Evolutionary conservation across 1,140 invertebrate genomes (phyloP).

Genomic region (Eciton burchellii): DNA sequence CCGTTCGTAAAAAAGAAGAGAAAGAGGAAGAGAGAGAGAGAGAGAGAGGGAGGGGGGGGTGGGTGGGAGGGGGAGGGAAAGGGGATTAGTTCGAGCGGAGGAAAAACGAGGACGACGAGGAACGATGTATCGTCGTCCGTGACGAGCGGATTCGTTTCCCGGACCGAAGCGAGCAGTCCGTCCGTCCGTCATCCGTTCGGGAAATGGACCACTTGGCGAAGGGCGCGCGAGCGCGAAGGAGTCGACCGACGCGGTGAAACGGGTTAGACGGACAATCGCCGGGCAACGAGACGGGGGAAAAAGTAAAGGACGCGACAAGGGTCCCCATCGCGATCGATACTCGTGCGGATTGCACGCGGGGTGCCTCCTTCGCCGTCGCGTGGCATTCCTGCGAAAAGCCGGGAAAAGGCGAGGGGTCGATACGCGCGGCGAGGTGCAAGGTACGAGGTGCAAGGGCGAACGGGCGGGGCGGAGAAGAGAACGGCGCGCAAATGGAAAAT

Average conservation of each 20-base stretch:
- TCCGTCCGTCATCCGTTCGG: constrained; percentile 21
- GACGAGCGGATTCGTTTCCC: neutral
- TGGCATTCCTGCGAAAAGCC: constrained; percentile 41
- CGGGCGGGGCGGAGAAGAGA: neutral
- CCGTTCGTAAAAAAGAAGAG: no score
- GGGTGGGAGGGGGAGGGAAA: no score
- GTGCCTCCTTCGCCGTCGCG: constrained; percentile 44
- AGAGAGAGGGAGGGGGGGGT: no score
- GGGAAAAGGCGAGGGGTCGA: neutral
- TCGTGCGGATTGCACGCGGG: constrained; percentile 5
- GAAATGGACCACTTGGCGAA: constrained; percentile 36
- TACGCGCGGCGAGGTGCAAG: neutral
- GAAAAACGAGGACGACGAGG: no score
- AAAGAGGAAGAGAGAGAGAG: neutral
- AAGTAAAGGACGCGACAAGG: constrained; percentile 7
- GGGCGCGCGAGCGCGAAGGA: neutral
- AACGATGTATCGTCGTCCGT: no score
- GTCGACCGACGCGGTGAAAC: neutral
- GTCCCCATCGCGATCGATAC: constrained; percentile 45
- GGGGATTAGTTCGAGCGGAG: no score
- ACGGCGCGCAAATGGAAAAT: constrained; percentile 55
- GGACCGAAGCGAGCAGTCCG: constrained; percentile 30
- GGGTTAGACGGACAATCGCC: constrained; percentile 25
- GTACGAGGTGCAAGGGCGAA: neutral
- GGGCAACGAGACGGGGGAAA: constrained; percentile 32